Conservation (phyloP, 2,888 invertebrate genomes). For the Ephialtes manifestator region DNA sequence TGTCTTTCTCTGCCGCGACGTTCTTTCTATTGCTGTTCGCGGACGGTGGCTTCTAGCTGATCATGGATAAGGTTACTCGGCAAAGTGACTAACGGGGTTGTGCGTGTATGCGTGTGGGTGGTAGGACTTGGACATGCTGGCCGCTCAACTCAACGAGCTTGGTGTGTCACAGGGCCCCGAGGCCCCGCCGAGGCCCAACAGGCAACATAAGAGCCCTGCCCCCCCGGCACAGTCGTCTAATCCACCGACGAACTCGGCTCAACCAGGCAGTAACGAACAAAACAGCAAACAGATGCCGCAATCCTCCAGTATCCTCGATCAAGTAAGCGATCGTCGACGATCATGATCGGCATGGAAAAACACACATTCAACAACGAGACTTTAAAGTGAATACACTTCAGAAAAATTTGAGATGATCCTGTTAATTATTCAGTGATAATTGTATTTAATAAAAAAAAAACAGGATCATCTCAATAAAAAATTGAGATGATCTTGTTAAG, state of each 20-base stretch:
- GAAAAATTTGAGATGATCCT: too few relatives aligned
- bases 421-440: too few relatives aligned
- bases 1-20: slow-evolving; percentile 41
- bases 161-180: slow-evolving; percentile 92
- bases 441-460: too few relatives aligned
- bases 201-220: slow-evolving; percentile 81
- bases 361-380: background rate
- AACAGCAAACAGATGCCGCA: slow-evolving; percentile 84
- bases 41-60: slow-evolving; percentile 63
- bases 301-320: slow-evolving; percentile 84
- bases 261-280: slow-evolving; percentile 81
- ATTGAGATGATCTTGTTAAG: too few relatives aligned
- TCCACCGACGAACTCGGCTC: slow-evolving; percentile 77
- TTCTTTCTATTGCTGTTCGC: slow-evolving; percentile 52
- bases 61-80: slow-evolving; percentile 63
- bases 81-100: slow-evolving; percentile 82
- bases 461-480: too few relatives aligned
- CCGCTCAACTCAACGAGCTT: slow-evolving; percentile 97
- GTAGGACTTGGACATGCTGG: slow-evolving; percentile 98
- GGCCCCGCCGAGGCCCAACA: slow-evolving; percentile 89
- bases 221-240: slow-evolving; percentile 77
- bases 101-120: slow-evolving; percentile 83
- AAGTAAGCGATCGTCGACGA: slow-evolving; percentile 78
- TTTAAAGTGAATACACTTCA: background rate
- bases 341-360: slow-evolving; percentile 51